Conservation (phyloP, 2,113 vertebrate species). For the Puntigrus tetrazona region DNA sequence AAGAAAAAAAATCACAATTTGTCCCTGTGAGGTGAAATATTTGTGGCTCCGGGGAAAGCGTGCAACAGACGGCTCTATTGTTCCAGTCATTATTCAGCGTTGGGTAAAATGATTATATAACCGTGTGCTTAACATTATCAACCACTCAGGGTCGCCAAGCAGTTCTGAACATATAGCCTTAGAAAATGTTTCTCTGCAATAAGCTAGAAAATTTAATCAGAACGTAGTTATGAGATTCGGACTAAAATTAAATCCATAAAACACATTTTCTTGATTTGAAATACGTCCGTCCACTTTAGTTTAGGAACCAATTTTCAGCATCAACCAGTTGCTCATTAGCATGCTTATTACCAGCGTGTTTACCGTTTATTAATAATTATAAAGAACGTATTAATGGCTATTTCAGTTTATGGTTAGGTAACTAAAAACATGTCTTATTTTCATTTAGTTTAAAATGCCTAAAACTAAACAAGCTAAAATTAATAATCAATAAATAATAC, state of each 20-base stretch:
- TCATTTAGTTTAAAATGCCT: too few species aligned
- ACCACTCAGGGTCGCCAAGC: not conserved
- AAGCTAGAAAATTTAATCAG: not conserved
- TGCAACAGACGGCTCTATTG: conserved; percentile 27
- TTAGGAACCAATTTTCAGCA: too few species aligned
- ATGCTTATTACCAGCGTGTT: too few species aligned
- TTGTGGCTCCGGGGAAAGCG: not conserved
- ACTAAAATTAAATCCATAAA: not conserved
- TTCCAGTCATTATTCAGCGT: not conserved
- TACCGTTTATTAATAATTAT: too few species aligned
- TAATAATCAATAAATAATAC: too few species aligned
- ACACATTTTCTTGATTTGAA: not conserved
- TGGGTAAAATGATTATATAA: conserved; percentile 32
- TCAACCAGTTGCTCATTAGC: too few species aligned
- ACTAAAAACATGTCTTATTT: too few species aligned
- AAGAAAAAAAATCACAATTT: not conserved
- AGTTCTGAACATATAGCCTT: not conserved
- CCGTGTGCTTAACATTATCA: conserved; percentile 24
- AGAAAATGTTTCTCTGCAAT: not conserved
- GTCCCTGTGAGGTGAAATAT: conserved; percentile 29
- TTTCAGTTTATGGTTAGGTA: too few species aligned
- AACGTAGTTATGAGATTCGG: not conserved
- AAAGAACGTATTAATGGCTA: too few species aligned
- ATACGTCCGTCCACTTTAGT: not conserved
- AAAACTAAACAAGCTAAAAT: too few species aligned